Conservation (phyloP, 2,113 vertebrate genomes). For the Struthidea cinerea region DNA sequence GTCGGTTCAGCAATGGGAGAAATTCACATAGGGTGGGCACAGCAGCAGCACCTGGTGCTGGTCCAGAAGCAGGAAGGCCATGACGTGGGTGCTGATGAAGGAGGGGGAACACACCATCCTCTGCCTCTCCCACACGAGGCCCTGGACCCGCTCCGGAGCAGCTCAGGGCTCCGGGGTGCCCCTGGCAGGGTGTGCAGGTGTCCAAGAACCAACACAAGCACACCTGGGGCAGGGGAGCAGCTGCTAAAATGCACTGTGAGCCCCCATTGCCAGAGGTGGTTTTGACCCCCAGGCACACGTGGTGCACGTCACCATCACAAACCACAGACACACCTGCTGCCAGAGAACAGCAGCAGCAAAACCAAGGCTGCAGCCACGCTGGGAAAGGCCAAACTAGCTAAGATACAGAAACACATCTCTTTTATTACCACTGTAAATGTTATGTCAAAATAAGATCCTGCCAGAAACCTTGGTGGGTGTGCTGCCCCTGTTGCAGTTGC, state of each 20-base stretch:
- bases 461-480: not conserved
- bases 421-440: not conserved
- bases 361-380: not conserved
- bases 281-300: not conserved
- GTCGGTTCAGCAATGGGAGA: not conserved
- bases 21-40: not conserved
- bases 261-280: not conserved
- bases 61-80: not conserved
- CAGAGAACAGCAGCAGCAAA: not conserved
- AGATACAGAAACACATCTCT: not conserved
- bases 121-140: not conserved
- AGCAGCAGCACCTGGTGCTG: not conserved
- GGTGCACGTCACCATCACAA: not conserved
- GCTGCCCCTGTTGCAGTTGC: not conserved
- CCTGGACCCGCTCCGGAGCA: fast-evolving
- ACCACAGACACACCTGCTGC: not conserved
- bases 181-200: not conserved
- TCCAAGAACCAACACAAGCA: fast-evolving
- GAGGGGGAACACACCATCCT: fast-evolving
- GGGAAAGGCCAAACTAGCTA: not conserved
- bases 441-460: not conserved
- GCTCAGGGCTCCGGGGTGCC: not conserved
- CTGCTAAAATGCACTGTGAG: not conserved
- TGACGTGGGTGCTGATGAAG: not conserved
- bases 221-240: not conserved